Percentiles rank a stretch among this genome's conserved stretches.
phyloP scores from a whole-genome alignment of 1,140 invertebrate species.

The Bombus consobrinus region DNA sequence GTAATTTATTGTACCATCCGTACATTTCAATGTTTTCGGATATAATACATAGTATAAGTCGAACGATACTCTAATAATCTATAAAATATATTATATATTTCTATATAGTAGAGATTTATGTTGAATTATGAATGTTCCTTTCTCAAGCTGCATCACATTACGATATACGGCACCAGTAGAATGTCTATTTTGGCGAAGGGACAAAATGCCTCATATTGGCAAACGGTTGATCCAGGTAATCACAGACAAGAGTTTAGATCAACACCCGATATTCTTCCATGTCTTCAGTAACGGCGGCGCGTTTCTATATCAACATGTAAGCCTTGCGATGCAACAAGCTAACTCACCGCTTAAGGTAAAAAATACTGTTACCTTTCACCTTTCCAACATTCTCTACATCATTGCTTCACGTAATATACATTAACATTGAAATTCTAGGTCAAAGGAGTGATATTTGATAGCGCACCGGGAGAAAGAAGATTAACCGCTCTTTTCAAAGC shows the following conservation, averaged over 20 bases:
- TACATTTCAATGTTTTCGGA: too few species aligned
- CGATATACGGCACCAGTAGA: constrained; percentile 89
- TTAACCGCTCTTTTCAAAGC: constrained; percentile 84
- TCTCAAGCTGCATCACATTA: constrained; percentile 87
- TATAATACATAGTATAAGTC: too few species aligned
- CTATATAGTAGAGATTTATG: neutral
- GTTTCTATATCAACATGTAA: constrained; percentile 87
- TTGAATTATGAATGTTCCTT: too few species aligned
- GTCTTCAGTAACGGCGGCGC: constrained; percentile 92
- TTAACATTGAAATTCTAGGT: constrained; percentile 77
- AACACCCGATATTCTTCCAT: constrained; percentile 90
- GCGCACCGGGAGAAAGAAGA: constrained; percentile 87
- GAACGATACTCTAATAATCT: too few species aligned
- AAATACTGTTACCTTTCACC: neutral
- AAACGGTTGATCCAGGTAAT: constrained; percentile 87
- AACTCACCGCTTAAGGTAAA: constrained; percentile 66
- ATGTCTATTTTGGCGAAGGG: constrained; percentile 86
- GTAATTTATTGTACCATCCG: too few species aligned
- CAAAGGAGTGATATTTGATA: constrained; percentile 90
- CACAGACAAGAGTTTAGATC: constrained; percentile 86
- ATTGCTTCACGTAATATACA: neutral
- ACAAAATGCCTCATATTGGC: constrained; percentile 85
- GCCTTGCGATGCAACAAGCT: constrained; percentile 83
- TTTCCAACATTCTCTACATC: neutral
- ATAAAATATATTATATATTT: too few species aligned